Base-by-base conservation (phyloP, 2,888 invertebrate genomes). In the Litoditis marina region DNA sequence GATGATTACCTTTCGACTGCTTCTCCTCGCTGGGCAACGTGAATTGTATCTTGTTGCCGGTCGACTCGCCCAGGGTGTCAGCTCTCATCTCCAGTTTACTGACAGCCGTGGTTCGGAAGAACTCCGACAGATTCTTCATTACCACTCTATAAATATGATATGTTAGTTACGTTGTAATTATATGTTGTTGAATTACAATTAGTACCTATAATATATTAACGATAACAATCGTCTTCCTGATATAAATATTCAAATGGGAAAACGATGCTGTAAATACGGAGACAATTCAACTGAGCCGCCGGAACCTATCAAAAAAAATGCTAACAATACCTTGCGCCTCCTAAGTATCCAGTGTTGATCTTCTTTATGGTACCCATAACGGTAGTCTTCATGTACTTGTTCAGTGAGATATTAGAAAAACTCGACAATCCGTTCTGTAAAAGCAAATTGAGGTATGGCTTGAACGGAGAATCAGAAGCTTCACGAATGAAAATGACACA, bases 321-420 rank as follows among this genome's bases (percentile, higher is more conserved):
- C 8, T 28, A 56, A 53, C 44, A 69, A 58, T 78, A 87, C 87
- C 88, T 88, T 0, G 96, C 95, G n/a, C 96, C 98, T 83, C 94
- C 94, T 58, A 96, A 93, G 83, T 98, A 98, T 11, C 98, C 98
- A 65, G 94, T 94, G 84, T 94, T 94, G 3, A 98, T 86, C 85
- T 98, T 98, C 83, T 94, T 93, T 88, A 98, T 92, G 1, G 96
- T 96, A 2, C 94, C 93, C 76, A 95, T 90, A 89, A 98, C 92
- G 1, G 80, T 78, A 0, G 72, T 66, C 51, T 74, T 75, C 75
- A 77, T 77, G 55, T 69, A 68, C 36, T 74, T 68, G 61, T 75
- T 77, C 47, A 75, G 63, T 31, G 73, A 70, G 22, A 76, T 71
- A 44, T 66, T 72, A 0, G 75, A 73, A 47, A 73, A 72, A 44